phyloP scores from a whole-genome alignment of 2,113 vertebrate genomes.

The Mormoops blainvillei region DNA sequence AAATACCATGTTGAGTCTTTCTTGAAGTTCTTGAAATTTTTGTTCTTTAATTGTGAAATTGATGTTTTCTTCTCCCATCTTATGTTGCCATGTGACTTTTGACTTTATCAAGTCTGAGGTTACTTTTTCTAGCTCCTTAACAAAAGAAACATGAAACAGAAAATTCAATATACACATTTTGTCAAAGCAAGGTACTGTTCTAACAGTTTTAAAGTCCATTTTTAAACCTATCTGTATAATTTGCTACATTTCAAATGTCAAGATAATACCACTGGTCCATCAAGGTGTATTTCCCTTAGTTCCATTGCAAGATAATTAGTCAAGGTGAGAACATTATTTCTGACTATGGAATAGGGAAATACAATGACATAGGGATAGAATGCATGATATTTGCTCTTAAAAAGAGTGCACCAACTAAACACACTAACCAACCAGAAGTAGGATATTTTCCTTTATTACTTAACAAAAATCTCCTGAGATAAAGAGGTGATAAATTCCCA shows the following conservation, averaged over 20 bases:
- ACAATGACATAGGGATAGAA: neutral
- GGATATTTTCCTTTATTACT: neutral
- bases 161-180: slow-evolving; percentile 67
- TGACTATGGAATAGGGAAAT: neutral
- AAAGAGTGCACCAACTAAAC: neutral
- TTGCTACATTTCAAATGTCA: neutral
- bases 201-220: slow-evolving; percentile 16
- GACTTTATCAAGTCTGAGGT: slow-evolving; percentile 86
- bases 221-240: slow-evolving; percentile 27
- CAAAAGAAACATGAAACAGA: slow-evolving; percentile 77
- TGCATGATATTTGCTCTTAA: neutral
- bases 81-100: slow-evolving; percentile 83
- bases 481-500: neutral
- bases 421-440: neutral
- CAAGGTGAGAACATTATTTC: neutral
- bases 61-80: slow-evolving; percentile 81
- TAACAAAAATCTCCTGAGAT: slow-evolving; percentile 11
- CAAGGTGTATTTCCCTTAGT: neutral
- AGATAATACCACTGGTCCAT: neutral
- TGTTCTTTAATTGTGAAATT: slow-evolving; percentile 82
- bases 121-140: slow-evolving; percentile 89
- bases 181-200: slow-evolving; percentile 45
- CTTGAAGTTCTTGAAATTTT: slow-evolving; percentile 85
- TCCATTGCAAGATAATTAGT: neutral
- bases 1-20: slow-evolving; percentile 88